These are phyloP conservation scores for Thryonomys swinderianus DNA, from an alignment of 2,113 vertebrate species.

Conservation along the genomic window DNA sequence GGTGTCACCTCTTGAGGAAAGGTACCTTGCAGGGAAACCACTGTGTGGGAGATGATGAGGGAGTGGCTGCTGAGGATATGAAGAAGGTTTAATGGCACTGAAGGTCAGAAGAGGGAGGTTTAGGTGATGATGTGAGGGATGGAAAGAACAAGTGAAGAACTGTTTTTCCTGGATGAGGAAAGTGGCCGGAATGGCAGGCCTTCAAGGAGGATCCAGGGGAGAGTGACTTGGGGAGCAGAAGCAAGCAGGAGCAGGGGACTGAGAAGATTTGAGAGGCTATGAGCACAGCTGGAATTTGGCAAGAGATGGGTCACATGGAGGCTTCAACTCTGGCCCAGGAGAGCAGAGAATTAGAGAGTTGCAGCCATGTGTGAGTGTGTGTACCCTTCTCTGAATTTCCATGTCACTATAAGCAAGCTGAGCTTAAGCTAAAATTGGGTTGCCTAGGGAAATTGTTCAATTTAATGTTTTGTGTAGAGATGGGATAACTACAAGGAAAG, in stretches of 20 bases:
- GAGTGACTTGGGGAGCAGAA: not conserved
- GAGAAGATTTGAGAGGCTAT: no score
- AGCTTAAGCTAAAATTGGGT: not conserved
- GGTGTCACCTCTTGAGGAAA: not conserved
- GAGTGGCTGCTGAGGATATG: not conserved
- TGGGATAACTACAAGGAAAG: not conserved
- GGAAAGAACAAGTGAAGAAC: not conserved
- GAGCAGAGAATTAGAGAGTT: not conserved
- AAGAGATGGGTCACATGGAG: not conserved
- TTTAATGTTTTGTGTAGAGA: not conserved
- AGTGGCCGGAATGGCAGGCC: not conserved
- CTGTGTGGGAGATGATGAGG: no score
- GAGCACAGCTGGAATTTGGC: no score
- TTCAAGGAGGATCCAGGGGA: not conserved
- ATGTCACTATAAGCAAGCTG: not conserved
- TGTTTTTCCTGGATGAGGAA: not conserved
- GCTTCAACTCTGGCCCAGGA: not conserved
- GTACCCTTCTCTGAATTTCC: not conserved
- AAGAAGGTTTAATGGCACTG: not conserved
- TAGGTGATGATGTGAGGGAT: accelerated
- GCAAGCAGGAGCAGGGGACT: not conserved
- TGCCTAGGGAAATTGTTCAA: not conserved
- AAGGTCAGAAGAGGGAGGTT: no score
- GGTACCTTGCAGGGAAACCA: not conserved
- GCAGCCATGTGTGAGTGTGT: accelerated